Conservation (phyloP, 2,888 invertebrate genomes). For the Ferdinandea cuprea region DNA sequence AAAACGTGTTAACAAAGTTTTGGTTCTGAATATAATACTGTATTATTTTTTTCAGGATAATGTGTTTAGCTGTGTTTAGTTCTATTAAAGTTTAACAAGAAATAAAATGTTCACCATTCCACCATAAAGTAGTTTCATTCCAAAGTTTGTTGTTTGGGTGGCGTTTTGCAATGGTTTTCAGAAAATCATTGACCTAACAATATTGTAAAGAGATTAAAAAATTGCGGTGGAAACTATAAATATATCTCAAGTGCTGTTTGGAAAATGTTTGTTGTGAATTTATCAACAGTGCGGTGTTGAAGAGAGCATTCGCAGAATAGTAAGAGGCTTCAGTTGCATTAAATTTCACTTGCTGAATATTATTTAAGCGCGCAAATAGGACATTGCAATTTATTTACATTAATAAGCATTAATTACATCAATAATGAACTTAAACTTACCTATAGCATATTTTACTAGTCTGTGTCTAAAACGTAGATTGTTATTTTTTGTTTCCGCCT, state of each 20-base stretch:
- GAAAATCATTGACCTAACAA: background rate
- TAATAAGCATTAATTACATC: too few species aligned
- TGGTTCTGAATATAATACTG: background rate
- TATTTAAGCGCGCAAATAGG: too few species aligned
- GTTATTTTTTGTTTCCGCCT: too few species aligned
- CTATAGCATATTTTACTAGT: too few species aligned
- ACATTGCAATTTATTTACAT: too few species aligned
- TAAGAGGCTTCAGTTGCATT: too few species aligned
- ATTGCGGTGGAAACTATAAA: background rate
- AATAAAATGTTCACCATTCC: too few species aligned
- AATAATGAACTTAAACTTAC: too few species aligned
- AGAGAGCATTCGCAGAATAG: too few species aligned
- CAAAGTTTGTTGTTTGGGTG: background rate
- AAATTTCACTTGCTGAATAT: background rate
- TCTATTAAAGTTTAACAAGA: too few species aligned
- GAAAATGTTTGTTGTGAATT: background rate
- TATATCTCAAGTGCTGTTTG: background rate
- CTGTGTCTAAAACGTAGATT: too few species aligned
- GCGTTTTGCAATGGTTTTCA: background rate
- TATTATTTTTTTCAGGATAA: background rate
- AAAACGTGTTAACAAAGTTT: background rate
- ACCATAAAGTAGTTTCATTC: background rate
- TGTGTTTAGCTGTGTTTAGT: background rate
- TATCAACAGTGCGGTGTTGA: too few species aligned
- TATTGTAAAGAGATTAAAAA: background rate